Conservation (phyloP, 2,888 invertebrate genomes). For the Eupithecia abbreviata region DNA sequence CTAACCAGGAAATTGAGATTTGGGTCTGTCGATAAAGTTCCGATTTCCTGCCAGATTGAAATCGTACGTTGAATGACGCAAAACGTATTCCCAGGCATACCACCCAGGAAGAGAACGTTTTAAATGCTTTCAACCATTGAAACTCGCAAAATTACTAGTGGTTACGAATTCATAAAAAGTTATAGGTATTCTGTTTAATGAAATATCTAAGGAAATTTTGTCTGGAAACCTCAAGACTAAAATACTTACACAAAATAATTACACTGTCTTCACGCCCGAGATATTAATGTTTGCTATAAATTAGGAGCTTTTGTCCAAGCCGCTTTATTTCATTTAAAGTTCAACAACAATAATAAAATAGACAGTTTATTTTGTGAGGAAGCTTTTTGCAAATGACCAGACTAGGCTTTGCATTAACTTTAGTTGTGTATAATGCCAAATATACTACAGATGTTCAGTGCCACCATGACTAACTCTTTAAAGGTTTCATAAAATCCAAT, state of each 20-base stretch:
- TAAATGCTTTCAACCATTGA: background rate
- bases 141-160: background rate
- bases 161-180: background rate
- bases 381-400: background rate
- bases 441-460: background rate
- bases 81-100: background rate
- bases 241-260: slow-evolving; percentile 49
- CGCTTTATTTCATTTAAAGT: slow-evolving; percentile 56
- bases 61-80: slow-evolving; percentile 5
- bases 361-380: background rate
- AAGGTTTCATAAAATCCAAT: background rate
- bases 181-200: background rate
- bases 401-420: background rate
- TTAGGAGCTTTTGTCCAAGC: slow-evolving; percentile 55
- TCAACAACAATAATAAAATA: slow-evolving; percentile 37
- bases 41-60: slow-evolving; percentile 14
- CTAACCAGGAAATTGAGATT: slow-evolving; percentile 22
- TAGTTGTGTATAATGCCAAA: background rate
- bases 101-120: background rate
- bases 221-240: slow-evolving; percentile 33
- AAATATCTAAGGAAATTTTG: background rate
- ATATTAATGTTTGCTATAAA: slow-evolving; percentile 62
- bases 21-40: slow-evolving; percentile 8
- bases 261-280: slow-evolving; percentile 55
- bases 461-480: background rate